These are phyloP conservation scores for Centropristis striata DNA, from an alignment of 2,113 vertebrate species.

Conservation along the genomic window DNA sequence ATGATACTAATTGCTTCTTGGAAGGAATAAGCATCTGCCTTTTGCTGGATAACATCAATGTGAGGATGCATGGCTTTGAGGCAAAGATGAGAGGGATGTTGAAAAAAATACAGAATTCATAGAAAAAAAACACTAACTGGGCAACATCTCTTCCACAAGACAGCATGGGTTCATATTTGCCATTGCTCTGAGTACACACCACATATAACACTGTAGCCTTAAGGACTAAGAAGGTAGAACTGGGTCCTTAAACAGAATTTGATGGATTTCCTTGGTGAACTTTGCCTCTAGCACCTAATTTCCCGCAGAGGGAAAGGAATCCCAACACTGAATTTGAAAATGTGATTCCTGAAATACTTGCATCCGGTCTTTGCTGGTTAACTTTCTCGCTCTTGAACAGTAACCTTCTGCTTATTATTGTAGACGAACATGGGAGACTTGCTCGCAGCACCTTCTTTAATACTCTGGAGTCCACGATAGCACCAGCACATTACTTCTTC, in stretches of 20 bases:
- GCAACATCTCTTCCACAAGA: background rate
- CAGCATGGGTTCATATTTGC: background rate
- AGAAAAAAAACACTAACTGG: background rate
- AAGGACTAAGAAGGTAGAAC: slow-evolving; percentile 1
- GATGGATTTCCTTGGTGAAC: slow-evolving; percentile 37
- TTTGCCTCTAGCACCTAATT: slow-evolving; percentile 10
- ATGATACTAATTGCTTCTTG: slow-evolving; percentile 14
- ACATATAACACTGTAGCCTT: background rate
- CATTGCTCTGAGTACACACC: background rate
- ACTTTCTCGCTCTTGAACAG: slow-evolving; percentile 4
- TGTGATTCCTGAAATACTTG: slow-evolving; percentile 22
- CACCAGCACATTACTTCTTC: no score
- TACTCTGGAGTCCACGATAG: no score
- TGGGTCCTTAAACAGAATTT: slow-evolving; percentile 6
- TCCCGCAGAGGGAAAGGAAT: background rate
- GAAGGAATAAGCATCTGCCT: background rate
- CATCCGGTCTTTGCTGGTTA: slow-evolving; percentile 12
- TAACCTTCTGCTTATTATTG: slow-evolving; percentile 35
- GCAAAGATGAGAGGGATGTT: background rate
- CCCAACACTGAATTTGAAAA: background rate
- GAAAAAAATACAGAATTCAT: background rate
- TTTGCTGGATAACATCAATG: background rate
- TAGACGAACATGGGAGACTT: slow-evolving; percentile 26
- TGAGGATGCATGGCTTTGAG: background rate
- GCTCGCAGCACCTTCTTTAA: slow-evolving; percentile 9